Base-by-base conservation (phyloP, 2,797 vertebrate genomes). In the Myotis vivesi region DNA sequence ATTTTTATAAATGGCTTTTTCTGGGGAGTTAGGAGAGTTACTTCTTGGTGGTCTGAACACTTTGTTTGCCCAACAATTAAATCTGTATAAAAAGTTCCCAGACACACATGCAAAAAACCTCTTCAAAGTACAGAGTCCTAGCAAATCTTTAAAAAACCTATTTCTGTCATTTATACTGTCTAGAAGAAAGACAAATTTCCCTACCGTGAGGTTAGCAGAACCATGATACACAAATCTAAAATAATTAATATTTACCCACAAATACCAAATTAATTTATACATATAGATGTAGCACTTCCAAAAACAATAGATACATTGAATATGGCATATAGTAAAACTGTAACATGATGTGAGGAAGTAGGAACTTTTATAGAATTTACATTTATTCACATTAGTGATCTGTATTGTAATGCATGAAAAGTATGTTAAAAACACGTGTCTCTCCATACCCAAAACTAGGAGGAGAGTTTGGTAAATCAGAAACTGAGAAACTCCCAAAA, bases 321-420 rank as follows among this genome's bases (percentile, higher is more conserved):
- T 92, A 46, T 83, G 22, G 38, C 46, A 38, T 51, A 46, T 36
- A 77, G 41, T 86, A 93, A 76, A 93, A 77, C 33, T 68, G 12
- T 62, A 88, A 79, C 25, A 51, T 82, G 80, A 84, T 4, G 0
- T 93, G 64, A 87, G 23, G 53, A 94, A 77, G 38, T 85, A 80
- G 62, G 12, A 82, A 44, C 92, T 95, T 80, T 92, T 90, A 86
- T 9, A 92, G 62, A 83, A 79, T 92, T 83, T 15, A 71, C 5
- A 44, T 64, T 79, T 93, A 62, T 64, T 64, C 30, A 64, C 62
- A 64, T 64, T 64, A 57, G 41, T 85, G 30, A 62, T 79, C 44
- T 92, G 17, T 41, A 55, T 22, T 87, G 22, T 82, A 66, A 41
- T 64, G 30, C 44, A 41, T 44, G 64, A 59, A 66, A 87, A 84